phyloP scores from a whole-genome alignment of 2,113 vertebrate genomes.

The Elaphurus davidianus region DNA sequence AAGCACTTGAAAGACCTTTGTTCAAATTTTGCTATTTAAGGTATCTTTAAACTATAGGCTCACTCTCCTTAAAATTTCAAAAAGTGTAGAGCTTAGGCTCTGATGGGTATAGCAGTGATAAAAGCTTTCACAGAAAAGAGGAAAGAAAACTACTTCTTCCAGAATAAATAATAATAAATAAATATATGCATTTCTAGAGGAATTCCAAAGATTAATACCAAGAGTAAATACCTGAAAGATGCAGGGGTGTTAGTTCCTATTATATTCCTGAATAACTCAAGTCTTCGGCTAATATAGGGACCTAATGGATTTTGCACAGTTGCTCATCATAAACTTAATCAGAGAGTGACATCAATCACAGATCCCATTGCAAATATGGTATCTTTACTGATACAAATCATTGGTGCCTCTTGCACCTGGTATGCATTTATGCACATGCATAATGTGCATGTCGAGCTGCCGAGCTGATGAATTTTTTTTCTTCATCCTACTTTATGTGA shows the following conservation, averaged over 20 bases:
- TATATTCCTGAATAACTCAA: not conserved
- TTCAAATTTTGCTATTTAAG: not conserved
- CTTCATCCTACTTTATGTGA: not conserved
- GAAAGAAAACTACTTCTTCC: not conserved
- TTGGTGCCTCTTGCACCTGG: accelerated
- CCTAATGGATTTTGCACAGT: not conserved
- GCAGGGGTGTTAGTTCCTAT: not conserved
- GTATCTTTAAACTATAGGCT: not conserved
- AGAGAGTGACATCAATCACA: not conserved
- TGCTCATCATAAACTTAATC: not conserved
- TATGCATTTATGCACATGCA: not conserved
- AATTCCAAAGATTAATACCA: not conserved
- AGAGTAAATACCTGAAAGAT: not conserved
- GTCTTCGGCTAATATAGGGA: not conserved
- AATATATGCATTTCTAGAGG: not conserved
- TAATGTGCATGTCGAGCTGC: not conserved
- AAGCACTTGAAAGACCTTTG: not conserved
- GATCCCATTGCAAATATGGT: not conserved
- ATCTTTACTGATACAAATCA: not conserved
- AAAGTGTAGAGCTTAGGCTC: not conserved
- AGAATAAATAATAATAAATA: not conserved
- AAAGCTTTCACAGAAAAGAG: not conserved
- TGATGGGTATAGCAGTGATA: not conserved
- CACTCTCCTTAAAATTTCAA: not conserved
- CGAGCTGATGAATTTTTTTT: not conserved